Evolutionary conservation across 2,888 invertebrate species (phyloP).

Genomic region (Adelphocoris suturalis): DNA sequence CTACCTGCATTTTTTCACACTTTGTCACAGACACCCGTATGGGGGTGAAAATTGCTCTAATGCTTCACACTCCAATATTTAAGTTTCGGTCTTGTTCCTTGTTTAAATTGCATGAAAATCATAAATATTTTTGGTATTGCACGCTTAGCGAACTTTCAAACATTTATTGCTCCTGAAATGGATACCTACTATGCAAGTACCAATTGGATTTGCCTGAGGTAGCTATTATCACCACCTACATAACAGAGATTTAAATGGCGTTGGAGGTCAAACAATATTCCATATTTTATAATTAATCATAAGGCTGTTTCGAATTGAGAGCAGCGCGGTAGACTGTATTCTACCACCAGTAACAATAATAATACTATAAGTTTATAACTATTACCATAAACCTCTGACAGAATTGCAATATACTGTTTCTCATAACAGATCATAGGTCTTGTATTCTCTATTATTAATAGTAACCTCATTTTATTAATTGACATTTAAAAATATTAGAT

Average conservation of each 20-base stretch:
- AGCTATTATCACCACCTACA: background rate
- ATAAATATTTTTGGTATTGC: no score
- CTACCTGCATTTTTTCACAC: no score
- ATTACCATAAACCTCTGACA: constrained; percentile 18
- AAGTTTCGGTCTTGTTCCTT: no score
- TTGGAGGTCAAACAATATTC: background rate
- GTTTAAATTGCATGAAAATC: no score
- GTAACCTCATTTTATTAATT: constrained; percentile 42
- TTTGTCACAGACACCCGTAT: no score
- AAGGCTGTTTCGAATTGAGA: background rate
- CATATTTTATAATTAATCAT: background rate
- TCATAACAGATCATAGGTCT: constrained; percentile 32
- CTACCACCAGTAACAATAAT: constrained; percentile 10
- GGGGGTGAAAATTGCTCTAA: no score
- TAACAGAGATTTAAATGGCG: background rate
- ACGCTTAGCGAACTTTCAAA: no score
- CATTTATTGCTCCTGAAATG: no score
- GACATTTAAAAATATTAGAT: constrained; percentile 39
- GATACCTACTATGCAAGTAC: no score
- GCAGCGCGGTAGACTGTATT: background rate
- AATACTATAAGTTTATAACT: background rate
- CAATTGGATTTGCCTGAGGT: background rate
- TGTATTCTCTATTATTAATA: constrained; percentile 15
- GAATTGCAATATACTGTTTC: background rate
- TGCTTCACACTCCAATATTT: no score